Evolutionary conservation across 2,888 invertebrate genomes (phyloP), one percentile per base, ranked within the genome.

Genomic region (Cheilosia scutellata): DNA sequence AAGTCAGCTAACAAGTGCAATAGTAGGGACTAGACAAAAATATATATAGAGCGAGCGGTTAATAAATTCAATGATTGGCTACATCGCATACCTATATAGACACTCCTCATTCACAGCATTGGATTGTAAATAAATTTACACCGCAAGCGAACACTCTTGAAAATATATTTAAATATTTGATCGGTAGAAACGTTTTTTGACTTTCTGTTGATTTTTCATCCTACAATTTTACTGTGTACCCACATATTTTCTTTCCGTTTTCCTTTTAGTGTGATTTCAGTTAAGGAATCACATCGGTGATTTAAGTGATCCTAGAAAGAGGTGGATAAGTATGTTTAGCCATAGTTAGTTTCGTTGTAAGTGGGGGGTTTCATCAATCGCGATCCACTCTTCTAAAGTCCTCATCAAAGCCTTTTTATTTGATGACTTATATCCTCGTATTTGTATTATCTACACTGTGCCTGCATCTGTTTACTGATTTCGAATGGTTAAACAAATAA

Each of bases 131-230:
- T n/a, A 63, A 55, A 74, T 74, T 55, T 33, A 63, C 63, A 74
- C 33, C 55, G 44, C 63, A 11, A 42, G 71, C 71, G 60, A 60
- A 62, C 57, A 70, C 72, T 60, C 60, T 71, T 58, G 58, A 29
- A 72, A 51, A 44, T 11, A 51, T 27, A 53, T 74, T 74, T 65
- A 33, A 74, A 74, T 74, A 74, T 74, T 74, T 74, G 63, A 74
- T 74, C 74, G 55, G 40, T 63, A 55, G 44, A 74, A 55, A 63
- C 31, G 74, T 74, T 63, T 63, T 53, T 62, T 44, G n/a, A 27
- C 2, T 40, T 33, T 63, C n/a, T 63, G 74, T 63, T 74, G 55
- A 29, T 44, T 31, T 37, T 37, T 4, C 37, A 4, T 37, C 37
- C 37, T 20, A 20, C 20, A 0, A 20, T 20, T 20, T 20, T 20